These are phyloP conservation scores for Leptocoma aspasia DNA, from an alignment of 2,113 vertebrate genomes.

Conservation along the genomic window DNA sequence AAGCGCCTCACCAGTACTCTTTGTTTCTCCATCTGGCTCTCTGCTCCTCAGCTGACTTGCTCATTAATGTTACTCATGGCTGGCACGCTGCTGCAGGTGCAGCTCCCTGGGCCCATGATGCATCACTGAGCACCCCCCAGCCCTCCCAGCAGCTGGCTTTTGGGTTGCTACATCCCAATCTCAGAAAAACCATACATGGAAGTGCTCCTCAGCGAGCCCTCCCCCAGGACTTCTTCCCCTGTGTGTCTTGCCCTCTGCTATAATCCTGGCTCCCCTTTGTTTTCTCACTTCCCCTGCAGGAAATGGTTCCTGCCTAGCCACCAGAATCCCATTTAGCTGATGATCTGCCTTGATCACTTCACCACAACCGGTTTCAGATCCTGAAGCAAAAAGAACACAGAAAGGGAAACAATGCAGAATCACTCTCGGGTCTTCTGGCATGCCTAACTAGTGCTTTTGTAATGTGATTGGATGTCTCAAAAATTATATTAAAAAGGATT, in stretches of 20 bases:
- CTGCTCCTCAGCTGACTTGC: not conserved
- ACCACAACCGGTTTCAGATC: not conserved
- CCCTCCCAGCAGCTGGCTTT: not conserved
- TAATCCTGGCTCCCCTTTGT: not conserved
- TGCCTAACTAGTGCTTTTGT: not conserved
- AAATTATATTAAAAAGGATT: not conserved
- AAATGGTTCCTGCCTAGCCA: not conserved
- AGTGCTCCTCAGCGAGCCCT: not conserved
- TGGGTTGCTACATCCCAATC: not conserved
- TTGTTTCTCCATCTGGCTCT: constrained; percentile 27
- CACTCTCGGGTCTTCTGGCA: not conserved
- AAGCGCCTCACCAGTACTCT: not conserved
- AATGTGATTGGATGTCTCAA: not conserved
- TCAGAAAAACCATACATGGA: not conserved
- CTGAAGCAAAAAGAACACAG: not conserved
- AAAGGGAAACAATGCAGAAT: not conserved
- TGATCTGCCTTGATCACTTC: not conserved
- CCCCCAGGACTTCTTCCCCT: not conserved
- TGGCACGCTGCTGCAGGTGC: constrained; percentile 45
- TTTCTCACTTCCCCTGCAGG: not conserved
- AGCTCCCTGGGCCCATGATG: not conserved
- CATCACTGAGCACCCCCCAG: not conserved
- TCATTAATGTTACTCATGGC: not conserved
- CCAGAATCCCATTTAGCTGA: not conserved
- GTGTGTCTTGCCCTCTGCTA: not conserved